Percentiles rank a stretch among this genome's conserved stretches.
phyloP scores from a whole-genome alignment of 2,888 invertebrate species.

The Troides aeacus region DNA sequence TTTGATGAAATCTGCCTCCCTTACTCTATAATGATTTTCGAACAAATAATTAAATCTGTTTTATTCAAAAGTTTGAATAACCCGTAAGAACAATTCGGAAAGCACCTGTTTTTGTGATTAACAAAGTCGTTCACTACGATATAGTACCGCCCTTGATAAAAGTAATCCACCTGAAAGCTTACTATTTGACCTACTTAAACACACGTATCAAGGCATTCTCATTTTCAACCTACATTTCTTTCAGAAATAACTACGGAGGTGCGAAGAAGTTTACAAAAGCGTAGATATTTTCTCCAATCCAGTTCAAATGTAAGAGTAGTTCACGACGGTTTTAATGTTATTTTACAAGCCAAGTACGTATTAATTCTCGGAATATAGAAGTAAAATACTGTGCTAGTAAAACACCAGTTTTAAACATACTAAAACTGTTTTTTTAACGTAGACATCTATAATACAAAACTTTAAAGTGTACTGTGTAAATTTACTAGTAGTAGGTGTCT shows the following conservation, averaged over 20 bases:
- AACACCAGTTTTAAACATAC: no score
- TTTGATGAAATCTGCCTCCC: no score
- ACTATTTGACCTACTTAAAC: conserved; percentile 18
- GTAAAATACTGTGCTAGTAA: no score
- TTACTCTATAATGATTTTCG: no score
- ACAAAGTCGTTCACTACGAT: conserved; percentile 1
- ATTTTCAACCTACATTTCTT: conserved; percentile 16
- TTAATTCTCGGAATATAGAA: no score
- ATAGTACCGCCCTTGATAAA: conserved; percentile 6
- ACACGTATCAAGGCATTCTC: conserved; percentile 7
- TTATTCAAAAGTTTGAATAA: not conserved
- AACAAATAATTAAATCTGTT: no score
- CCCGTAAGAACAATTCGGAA: not conserved
- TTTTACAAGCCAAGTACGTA: no score
- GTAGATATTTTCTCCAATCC: not conserved
- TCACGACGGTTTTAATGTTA: no score
- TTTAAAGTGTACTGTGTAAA: no score
- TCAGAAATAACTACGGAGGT: conserved; percentile 6
- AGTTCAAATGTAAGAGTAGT: not conserved
- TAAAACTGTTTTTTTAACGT: no score
- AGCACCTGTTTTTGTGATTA: conserved; percentile 1
- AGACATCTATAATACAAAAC: no score
- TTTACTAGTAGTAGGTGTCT: no score
- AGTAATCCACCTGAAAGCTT: conserved; percentile 19
- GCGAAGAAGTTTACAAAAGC: conserved; percentile 7